Base-by-base conservation (phyloP, 2,113 vertebrate genomes). In the Notiomystis cincta region DNA sequence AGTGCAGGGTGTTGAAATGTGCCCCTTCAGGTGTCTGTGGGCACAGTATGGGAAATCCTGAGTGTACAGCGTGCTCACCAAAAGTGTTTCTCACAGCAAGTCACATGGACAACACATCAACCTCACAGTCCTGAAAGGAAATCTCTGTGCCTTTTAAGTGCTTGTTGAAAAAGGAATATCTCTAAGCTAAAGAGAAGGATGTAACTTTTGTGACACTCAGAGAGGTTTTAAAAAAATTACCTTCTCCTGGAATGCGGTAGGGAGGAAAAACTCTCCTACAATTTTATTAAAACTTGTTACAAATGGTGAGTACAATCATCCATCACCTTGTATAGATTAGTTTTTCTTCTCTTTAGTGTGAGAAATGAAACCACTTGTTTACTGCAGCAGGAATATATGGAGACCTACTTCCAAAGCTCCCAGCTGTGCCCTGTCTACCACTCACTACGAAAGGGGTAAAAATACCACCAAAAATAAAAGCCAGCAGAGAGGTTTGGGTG, bases 351-450 rank as follows among this genome's bases (percentile, higher is more conserved):
- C 75, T 89, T 73, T 50, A 76, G 53, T 8, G 48, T 51, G 45
- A 94, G 73, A 82, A 95, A 89, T 94, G 44, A 95, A 95, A 84
- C 21, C 69, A 38, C 69, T 82, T 38, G 48, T 89, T 96, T 82
- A 56, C 57, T 78, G 56, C 33, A 89, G 83, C 83, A 84, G 6
- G 19, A 92, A 78, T 15, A 76, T 12, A 18, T 0, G 0, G 23
- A 87, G 48, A 67, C 38, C 47, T 44, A 27, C 25, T 89, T 66
- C 25, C 44, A 77, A 56, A 87, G 77, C 51, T 89, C 48, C 25
- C 76, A 71, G 65, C 80, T 82, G n/a, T 67, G 87, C 38, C 38
- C 20, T 1, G 3, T 40, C 58, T 70, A n/a, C 65, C 19, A 8
- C 40, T 69, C 11, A 6, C 61, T 12, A 17, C 14, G 18, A 35